Evolutionary conservation across 2,797 vertebrate species (phyloP), one percentile per base, ranked within the genome.

Genomic region (Chanos chanos): DNA sequence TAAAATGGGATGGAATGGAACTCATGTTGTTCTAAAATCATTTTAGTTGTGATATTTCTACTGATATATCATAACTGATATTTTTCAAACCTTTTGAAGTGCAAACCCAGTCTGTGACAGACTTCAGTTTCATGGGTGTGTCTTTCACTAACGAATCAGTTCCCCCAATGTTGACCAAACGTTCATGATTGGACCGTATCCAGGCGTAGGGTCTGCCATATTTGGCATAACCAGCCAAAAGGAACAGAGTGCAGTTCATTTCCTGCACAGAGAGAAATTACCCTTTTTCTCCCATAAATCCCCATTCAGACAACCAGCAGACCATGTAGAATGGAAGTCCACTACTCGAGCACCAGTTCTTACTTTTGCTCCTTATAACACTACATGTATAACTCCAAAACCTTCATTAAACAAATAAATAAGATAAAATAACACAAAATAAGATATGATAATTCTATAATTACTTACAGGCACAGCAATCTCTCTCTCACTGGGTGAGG

Each of bases 151-250:
- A 72, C 0, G 85, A 89, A 24, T 89, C 85, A 1, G 82, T 81
- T 61, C 89, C 88, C 1, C 87, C 87, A 16, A 89, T 86, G 70
- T 80, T 89, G 57, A 89, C 85, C 65, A 90, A 83, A 18, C 89
- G 87, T 71, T 91, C 87, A 37, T 91, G 90, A 64, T 91, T 91
- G 77, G 90, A 91, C 69, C 90, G 86, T 18, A 91, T 90, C 89
- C 90, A 92, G 51, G 89, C 85, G 54, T 91, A 83, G 31, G 88
- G 87, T 3, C 86, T 87, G 1, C 87, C 88, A 37, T 91, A 91
- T 61, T 86, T 91, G 60, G 89, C 76, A 25, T 91, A 91, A 31
- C 89, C 87, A 1, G 89, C 90, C 83, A 91, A 31, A 54, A 91
- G 56, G 67, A 92, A 91, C 44, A 91, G 82, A 64, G 89, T 91